Conservation (phyloP, 2,113 vertebrate genomes). For the Mesitornis unicolor region DNA sequence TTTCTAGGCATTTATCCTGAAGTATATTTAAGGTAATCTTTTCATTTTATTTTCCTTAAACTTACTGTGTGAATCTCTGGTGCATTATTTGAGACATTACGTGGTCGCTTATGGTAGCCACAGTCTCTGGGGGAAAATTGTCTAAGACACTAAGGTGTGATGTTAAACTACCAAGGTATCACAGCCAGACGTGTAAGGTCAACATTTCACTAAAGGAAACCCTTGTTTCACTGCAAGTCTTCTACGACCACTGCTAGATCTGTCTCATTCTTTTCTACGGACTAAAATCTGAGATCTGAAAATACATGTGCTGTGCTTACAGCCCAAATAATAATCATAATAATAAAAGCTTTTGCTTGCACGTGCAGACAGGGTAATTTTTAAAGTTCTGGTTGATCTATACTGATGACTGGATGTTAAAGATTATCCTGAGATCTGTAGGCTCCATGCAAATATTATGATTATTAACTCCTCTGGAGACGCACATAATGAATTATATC, state of each 20-base stretch:
- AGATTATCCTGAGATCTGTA: neutral
- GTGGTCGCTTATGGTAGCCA: neutral
- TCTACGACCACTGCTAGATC: neutral
- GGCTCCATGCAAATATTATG: neutral
- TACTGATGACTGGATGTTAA: neutral
- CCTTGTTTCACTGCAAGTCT: neutral
- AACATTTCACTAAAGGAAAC: neutral
- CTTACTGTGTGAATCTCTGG: neutral
- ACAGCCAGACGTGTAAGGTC: neutral
- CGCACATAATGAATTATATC: constrained; percentile 18
- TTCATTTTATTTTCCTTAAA: neutral
- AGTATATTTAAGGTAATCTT: neutral
- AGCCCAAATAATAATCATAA: neutral
- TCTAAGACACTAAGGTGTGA: neutral
- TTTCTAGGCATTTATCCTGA: neutral
- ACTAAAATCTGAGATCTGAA: neutral
- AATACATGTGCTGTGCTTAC: neutral
- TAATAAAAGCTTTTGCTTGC: neutral
- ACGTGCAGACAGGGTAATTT: neutral
- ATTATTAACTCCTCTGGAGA: neutral
- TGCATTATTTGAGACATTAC: neutral
- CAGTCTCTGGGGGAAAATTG: neutral
- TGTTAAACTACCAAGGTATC: neutral
- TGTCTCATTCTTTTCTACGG: neutral
- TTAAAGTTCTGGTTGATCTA: neutral